Evolutionary conservation across 2,888 invertebrate genomes (phyloP), one percentile per base, ranked within the genome.

Genomic region (Tortricodes alternella): DNA sequence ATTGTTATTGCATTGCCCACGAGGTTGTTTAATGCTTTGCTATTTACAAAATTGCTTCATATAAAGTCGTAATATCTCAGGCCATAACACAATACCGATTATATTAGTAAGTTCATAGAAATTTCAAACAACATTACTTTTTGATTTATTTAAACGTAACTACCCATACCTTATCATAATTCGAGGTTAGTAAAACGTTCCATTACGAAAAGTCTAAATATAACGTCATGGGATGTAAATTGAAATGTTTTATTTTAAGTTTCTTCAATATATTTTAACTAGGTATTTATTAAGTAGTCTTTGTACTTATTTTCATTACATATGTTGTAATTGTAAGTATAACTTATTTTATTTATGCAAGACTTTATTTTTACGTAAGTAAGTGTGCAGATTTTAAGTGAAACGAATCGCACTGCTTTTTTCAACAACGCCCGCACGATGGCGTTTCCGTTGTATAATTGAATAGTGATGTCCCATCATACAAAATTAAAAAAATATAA

Each of bases 381-480:
- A 16, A 16, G n/a, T 43, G 16, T 5, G n/a, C 9, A 15, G 1
- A 13, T 16, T 13, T 34, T 8, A n/a, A 52, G 67, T 72, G 37
- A 46, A 78, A 74, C 50, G 76, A 62, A 81, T 75, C 73, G 74
- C 60, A 51, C 41, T 37, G 53, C 43, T 66, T 70, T 72, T 79
- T 74, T 68, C 56, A 64, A 67, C 64, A 59, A 59, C 65, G 63
- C 65, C 76, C 83, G 80, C 77, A 76, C 80, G 86, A 79, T 83
- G 83, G 84, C 85, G 83, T 74, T 78, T 76, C 71, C 68, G 74
- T 78, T 86, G 85, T 84, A 82, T 83, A 80, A 76, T 57, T 60
- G 56, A 34, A 16, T 44, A 49, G 51, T 53, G 46, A 59, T 48
- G 41, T 34, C 3, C 3, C 7, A 11, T 9, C 15, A 21, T 24